Percentiles rank a stretch among this genome's conserved stretches.
Evolutionary conservation across 2,113 vertebrate genomes (phyloP).

Genomic region (Uria lomvia): DNA sequence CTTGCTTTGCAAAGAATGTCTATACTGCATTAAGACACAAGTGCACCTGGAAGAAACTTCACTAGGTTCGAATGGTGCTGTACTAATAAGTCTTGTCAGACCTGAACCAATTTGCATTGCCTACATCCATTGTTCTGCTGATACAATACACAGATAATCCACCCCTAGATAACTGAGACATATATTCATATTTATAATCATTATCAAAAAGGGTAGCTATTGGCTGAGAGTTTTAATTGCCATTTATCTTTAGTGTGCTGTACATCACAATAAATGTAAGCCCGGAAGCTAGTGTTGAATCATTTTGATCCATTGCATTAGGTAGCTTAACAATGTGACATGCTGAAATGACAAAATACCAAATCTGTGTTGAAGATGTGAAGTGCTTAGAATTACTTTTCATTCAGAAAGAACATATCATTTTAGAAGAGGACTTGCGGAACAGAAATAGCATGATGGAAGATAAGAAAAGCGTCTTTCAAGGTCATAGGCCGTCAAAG

Average conservation of each 20-base stretch:
- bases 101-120: neutral
- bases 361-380: slow-evolving; percentile 9
- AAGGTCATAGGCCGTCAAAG: slow-evolving; percentile 5
- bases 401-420: slow-evolving; percentile 3
- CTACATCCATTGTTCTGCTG: neutral
- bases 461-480: slow-evolving; percentile 18
- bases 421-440: neutral
- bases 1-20: neutral
- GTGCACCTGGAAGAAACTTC: neutral
- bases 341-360: slow-evolving; percentile 39
- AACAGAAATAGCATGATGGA: slow-evolving; percentile 37
- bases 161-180: neutral
- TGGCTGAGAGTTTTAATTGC: neutral
- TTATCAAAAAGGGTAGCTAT: neutral
- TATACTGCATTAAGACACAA: neutral
- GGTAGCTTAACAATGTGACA: neutral
- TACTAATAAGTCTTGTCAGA: neutral
- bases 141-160: neutral
- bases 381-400: slow-evolving; percentile 36
- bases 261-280: slow-evolving; percentile 15
- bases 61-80: neutral
- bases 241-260: neutral
- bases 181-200: neutral
- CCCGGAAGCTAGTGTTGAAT: neutral
- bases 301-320: slow-evolving; percentile 13